phyloP scores from a whole-genome alignment of 92 coral and sea anemone genomes.

The Desmophyllum pertusum region DNA sequence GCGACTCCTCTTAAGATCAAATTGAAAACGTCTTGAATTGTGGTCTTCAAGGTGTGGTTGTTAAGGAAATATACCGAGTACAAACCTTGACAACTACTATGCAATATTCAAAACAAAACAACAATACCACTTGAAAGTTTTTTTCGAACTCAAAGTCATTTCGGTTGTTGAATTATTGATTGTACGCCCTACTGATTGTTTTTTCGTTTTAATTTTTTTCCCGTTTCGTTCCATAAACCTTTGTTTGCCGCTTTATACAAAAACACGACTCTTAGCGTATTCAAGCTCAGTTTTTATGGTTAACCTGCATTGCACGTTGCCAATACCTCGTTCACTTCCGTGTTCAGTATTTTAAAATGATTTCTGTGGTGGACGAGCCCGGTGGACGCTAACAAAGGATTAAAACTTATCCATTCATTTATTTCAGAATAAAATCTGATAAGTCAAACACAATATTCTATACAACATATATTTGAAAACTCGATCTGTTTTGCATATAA shows the following conservation, averaged over 20 bases:
- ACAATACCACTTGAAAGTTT: neutral
- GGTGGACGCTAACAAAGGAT: neutral
- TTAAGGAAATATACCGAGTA: neutral
- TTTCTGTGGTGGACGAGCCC: neutral
- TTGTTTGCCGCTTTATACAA: constrained; percentile 2
- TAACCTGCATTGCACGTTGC: neutral
- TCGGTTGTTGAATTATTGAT: constrained; percentile 18
- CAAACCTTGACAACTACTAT: neutral
- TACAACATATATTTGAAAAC: neutral
- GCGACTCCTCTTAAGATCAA: neutral
- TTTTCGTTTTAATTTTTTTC: neutral
- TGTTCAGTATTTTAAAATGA: neutral
- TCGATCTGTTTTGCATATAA: neutral
- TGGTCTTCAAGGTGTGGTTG: neutral
- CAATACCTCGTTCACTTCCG: neutral
- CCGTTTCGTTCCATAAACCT: neutral
- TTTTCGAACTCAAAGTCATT: constrained; percentile 6
- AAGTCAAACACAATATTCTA: neutral
- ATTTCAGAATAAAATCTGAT: neutral
- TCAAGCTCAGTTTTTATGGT: neutral
- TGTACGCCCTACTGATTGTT: neutral
- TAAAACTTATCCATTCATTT: neutral
- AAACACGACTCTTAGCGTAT: neutral
- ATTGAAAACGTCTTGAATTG: neutral
- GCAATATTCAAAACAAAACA: neutral